Base-by-base conservation (phyloP, 2,888 invertebrate genomes). In the Corythucha ciliata region DNA sequence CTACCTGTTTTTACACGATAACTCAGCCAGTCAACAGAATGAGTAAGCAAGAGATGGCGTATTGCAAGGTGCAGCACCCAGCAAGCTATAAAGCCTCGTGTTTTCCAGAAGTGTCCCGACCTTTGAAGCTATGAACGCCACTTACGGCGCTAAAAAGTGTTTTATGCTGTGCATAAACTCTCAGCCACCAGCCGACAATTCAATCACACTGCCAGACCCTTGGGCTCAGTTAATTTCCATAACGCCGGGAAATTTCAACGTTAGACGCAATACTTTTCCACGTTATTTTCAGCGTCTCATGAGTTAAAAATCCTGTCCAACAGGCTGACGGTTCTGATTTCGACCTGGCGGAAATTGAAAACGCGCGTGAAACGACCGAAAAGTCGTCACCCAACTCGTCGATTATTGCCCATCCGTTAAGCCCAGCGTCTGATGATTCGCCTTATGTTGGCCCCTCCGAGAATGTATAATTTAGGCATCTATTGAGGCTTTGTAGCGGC, bases 111-210 rank as follows among this genome's bases (percentile, higher is more conserved):
- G 50, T 34, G 26, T 24, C 10, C 37, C 51, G 67, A 89, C 91
- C 48, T 92, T 85, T 71, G 85, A 88, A 63, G 78, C 80, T 57
- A 76, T 97, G 67, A 89, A 91, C 70, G 79, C 83, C 46, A 80
- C 83, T 12, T 96, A 89, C 72, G 94, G 94, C 10, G 76, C 80
- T 29, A 77, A 79, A 62, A 83, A 84, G 66, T 94, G 94, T 68
- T 92, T 93, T 67, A 73, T 96, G 63, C 72, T 97, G 52, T 80
- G 82, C 67, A 83, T 94, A 57, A 97, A 96, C 71, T 93, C 94
- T 1, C 76, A 81, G 61, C 74, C 75, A 20, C 34, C 55, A 12
- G 40, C 50, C 10, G 52, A 41, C 18, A 27, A 26, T 12, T 16
- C 36, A 6, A 41, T 47, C 18, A 26, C 36, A 27, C 20, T 81